Conservation (phyloP, 1,140 invertebrate genomes). For the Caenorhabditis tropicalis region DNA sequence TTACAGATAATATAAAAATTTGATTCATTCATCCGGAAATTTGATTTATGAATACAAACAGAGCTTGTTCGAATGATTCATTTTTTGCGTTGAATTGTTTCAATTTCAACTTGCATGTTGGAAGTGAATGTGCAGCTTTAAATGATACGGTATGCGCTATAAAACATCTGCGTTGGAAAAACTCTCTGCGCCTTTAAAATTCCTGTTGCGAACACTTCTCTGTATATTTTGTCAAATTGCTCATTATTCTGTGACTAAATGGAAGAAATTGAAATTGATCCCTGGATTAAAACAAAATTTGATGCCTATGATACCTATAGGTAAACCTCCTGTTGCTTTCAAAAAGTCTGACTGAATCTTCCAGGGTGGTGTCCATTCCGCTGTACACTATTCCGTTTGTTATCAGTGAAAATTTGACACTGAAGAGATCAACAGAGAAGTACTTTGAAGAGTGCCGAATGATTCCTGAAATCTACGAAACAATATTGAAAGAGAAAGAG, state of each 20-base stretch:
- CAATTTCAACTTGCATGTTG: no score
- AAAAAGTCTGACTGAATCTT: no score
- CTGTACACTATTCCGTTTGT: not conserved
- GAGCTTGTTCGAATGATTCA: no score
- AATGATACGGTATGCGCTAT: no score
- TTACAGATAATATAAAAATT: not conserved
- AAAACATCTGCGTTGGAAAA: no score
- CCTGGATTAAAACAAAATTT: not conserved
- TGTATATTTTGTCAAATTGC: no score
- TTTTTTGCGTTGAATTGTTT: no score
- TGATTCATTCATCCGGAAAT: no score
- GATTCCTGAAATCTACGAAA: not conserved
- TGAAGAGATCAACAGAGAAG: not conserved
- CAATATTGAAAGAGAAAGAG: not conserved
- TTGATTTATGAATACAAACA: not conserved
- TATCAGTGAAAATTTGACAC: not conserved
- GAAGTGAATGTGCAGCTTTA: no score
- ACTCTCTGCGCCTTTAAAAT: not conserved
- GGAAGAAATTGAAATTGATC: not conserved
- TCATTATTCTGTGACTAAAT: not conserved
- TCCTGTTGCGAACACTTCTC: no score
- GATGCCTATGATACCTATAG: not conserved
- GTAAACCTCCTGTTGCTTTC: not conserved
- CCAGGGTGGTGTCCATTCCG: no score
- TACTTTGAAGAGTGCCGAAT: not conserved